Conservation (phyloP, 2,113 vertebrate genomes). For the Pteronura brasiliensis region DNA sequence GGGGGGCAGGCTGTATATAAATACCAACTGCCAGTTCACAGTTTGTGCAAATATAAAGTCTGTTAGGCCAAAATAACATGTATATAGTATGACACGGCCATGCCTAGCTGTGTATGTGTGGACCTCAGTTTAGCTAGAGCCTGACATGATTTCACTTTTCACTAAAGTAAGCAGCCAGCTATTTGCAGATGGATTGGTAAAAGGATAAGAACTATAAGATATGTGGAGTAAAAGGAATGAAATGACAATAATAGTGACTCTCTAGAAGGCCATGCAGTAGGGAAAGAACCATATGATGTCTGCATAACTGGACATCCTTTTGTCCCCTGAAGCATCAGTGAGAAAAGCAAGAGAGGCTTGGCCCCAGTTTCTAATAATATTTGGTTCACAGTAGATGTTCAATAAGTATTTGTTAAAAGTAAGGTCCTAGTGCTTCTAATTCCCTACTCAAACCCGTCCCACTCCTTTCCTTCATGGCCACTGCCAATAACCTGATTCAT, state of each 20-base stretch:
- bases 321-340: background rate
- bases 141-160: background rate
- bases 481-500: background rate
- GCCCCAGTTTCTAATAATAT: background rate
- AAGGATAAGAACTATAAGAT: background rate
- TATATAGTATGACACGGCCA: conserved; percentile 8
- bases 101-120: background rate
- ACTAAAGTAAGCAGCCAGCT: background rate
- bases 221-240: background rate
- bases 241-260: background rate
- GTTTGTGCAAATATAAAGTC: conserved; percentile 55
- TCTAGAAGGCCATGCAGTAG: background rate
- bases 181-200: conserved; percentile 12
- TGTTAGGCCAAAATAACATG: conserved; percentile 59
- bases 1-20: conserved; percentile 52
- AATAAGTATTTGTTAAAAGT: background rate
- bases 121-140: background rate
- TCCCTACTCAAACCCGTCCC: background rate
- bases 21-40: conserved; percentile 57
- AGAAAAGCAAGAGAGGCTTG: background rate
- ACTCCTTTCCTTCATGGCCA: background rate
- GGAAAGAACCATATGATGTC: background rate
- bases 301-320: background rate
- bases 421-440: background rate
- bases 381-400: background rate